Percentiles rank a stretch among this genome's conserved stretches.
These are phyloP conservation scores for Scaptomyza cyrtandrae DNA, from an alignment of 2,888 invertebrate species.

Conservation along the genomic window DNA sequence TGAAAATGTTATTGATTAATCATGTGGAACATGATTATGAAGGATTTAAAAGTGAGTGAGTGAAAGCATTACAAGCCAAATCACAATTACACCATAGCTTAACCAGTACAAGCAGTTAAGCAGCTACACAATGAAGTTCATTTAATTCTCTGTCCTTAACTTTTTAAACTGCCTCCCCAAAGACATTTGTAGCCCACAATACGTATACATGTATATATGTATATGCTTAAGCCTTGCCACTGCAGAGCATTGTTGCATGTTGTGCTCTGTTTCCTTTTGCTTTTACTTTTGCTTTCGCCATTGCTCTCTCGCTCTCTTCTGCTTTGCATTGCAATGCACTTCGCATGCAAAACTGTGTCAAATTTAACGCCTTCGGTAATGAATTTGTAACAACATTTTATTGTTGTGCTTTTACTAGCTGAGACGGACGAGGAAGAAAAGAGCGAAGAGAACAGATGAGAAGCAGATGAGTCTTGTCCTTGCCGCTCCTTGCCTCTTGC, in stretches of 20 bases:
- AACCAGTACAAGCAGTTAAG: background rate
- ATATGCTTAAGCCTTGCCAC: conserved; percentile 33
- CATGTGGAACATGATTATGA: background rate
- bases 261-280: conserved; percentile 43
- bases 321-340: conserved; percentile 35
- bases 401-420: conserved; percentile 67
- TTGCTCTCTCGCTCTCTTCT: conserved; percentile 5
- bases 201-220: conserved; percentile 13
- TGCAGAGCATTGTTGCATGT: conserved; percentile 57
- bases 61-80: too few species aligned
- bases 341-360: conserved; percentile 77
- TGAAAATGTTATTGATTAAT: background rate
- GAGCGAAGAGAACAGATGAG: background rate
- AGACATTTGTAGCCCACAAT: conserved; percentile 5
- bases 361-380: conserved; percentile 80
- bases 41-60: background rate
- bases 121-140: background rate
- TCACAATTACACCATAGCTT: too few species aligned
- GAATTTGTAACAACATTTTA: conserved; percentile 80
- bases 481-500: conserved; percentile 6
- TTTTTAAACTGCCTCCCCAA: conserved; percentile 25
- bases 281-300: conserved; percentile 22
- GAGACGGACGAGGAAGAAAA: background rate
- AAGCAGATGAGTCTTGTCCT: conserved; percentile 10
- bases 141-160: conserved; percentile 10